Percentiles rank a stretch among this genome's conserved stretches.
Evolutionary conservation across 2,888 invertebrate species (phyloP).

Genomic region (Ornithoptera alexandrae): DNA sequence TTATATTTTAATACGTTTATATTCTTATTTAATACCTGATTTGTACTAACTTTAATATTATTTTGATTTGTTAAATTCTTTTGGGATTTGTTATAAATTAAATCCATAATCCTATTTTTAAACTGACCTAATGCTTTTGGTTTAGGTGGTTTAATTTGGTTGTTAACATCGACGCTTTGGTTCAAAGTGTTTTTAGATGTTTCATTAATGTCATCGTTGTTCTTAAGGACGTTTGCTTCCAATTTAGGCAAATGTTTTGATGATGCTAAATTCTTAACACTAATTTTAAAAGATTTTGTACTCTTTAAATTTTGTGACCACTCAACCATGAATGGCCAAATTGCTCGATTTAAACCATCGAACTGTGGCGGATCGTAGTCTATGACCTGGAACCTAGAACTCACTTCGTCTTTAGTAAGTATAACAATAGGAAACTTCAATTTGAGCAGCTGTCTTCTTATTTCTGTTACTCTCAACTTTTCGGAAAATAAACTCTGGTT

Average conservation of each 20-base stretch:
- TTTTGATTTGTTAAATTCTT: slow-evolving; percentile 28
- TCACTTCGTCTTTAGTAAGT: slow-evolving; percentile 60
- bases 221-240: background rate
- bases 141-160: slow-evolving; percentile 24
- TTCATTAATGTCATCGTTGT: background rate
- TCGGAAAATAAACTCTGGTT: background rate
- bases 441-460: slow-evolving; percentile 51
- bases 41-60: background rate
- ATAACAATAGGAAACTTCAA: slow-evolving; percentile 58
- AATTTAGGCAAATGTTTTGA: background rate
- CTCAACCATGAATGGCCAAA: slow-evolving; percentile 67
- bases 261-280: background rate
- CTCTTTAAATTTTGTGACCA: slow-evolving; percentile 44
- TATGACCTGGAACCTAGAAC: slow-evolving; percentile 44
- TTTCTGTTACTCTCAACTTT: slow-evolving; percentile 42
- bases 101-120: slow-evolving; percentile 57
- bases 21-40: background rate
- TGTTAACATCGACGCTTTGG: slow-evolving; percentile 5
- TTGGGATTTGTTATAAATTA: slow-evolving; percentile 52
- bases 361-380: slow-evolving; percentile 54
- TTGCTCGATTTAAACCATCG: slow-evolving; percentile 52
- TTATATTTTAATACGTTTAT: slow-evolving; percentile 8
- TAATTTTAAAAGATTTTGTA: slow-evolving; percentile 1
- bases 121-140: slow-evolving; percentile 49
- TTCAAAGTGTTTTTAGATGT: background rate